Evolutionary conservation across 2,113 vertebrate species (phyloP).

Genomic region (Pygoscelis adeliae): DNA sequence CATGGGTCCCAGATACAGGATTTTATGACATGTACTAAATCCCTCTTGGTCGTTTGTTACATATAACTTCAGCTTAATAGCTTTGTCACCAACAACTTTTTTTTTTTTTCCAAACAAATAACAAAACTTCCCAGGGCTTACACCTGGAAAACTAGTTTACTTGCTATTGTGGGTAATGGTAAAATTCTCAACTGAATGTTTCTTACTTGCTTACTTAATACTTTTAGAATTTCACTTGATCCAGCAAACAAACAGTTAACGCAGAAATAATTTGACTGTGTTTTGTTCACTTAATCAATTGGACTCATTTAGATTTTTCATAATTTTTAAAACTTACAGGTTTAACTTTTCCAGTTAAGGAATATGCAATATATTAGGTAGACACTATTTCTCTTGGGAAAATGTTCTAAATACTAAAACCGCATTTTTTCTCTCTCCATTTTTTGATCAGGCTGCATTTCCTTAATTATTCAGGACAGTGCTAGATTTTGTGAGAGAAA

Average conservation of each 20-base stretch:
- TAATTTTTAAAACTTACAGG: background rate
- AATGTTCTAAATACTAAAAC: background rate
- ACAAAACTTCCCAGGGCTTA: background rate
- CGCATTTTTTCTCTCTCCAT: rapidly evolving
- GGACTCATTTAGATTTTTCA: background rate
- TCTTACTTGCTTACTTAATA: background rate
- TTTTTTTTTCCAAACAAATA: background rate
- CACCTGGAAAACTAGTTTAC: background rate
- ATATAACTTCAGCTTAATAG: slow-evolving; percentile 14
- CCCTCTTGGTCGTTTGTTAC: slow-evolving; percentile 19
- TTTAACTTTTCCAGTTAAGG: background rate
- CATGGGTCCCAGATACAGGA: background rate
- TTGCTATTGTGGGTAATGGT: background rate
- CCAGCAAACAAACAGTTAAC: background rate
- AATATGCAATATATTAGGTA: background rate
- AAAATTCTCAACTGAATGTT: background rate
- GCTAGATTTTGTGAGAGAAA: background rate
- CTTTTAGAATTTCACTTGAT: background rate
- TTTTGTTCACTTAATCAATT: background rate
- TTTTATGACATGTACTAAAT: slow-evolving; percentile 60
- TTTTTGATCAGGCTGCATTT: background rate
- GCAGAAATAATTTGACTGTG: background rate
- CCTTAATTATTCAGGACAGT: background rate
- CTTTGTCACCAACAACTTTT: background rate
- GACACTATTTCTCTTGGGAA: background rate